Evolutionary conservation across 2,888 invertebrate genomes (phyloP), one percentile per base, ranked within the genome.

Genomic region (Patella ulyssiponensis): DNA sequence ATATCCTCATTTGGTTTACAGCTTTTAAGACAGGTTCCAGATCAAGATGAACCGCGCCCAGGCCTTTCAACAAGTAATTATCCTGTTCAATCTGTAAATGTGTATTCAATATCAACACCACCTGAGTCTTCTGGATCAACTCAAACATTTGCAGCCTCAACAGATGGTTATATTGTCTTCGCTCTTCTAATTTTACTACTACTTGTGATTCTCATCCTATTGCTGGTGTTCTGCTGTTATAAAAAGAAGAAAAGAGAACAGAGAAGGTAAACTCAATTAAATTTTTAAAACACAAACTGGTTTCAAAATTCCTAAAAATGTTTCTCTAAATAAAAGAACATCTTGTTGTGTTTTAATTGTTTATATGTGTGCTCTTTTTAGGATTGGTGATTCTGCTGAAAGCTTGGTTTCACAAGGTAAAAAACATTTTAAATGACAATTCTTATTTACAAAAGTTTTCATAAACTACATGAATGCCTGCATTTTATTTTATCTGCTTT

Each of bases 131-230:
- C 20, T 23, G 20, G 15, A 7, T 20, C 11, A 1, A 1, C 20
- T 11, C 20, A 64, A 23, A 14, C 23, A 11, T 64, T 64, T 64
- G 1, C 64, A 64, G 12, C 20, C 23, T 64, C 64, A 1, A 11
- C 23, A 64, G 64, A 64, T 64, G 64, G 64, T 23, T 64, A 64
- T 20, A 64, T 64, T n/a, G 23, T 23, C 12, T 64, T 72, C 20
- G 76, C 71, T 44, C 70, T 76, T 17, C 44, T 71, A n/a, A 44
- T 56, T n/a, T 11, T 69, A 7, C 44, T 51, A 1, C 44, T 56
- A 27, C n/a, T 76, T 27, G 71, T 76, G 15, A 56, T 71, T 7
- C n/a, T 76, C 17, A 23, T 76, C 71, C 23, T 71, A 54, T 15
- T 71, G 15, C 20, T 76, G 5, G 9, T 71, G 44, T 76, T 71